phyloP scores from a whole-genome alignment of 1,140 invertebrate species.

The Acyrthosiphon pisum region DNA sequence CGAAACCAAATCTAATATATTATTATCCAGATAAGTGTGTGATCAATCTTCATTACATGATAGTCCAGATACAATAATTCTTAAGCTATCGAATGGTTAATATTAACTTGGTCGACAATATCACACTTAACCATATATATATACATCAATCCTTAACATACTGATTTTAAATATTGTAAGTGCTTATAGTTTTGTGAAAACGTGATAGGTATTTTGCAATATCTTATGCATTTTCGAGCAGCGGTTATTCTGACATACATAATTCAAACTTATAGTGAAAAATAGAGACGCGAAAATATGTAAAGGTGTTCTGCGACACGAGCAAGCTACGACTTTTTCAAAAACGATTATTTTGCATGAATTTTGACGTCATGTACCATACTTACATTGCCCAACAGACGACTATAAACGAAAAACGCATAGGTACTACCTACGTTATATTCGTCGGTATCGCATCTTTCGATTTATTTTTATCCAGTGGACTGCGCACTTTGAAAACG shows the following conservation, averaged over 20 bases:
- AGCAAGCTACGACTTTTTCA: not conserved
- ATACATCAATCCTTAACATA: not conserved
- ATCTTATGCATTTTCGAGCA: not conserved
- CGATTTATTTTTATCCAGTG: not conserved
- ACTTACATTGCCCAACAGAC: not conserved
- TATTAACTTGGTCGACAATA: not conserved
- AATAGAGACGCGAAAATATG: too few species aligned
- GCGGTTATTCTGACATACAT: not conserved
- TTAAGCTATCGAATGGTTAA: too few species aligned
- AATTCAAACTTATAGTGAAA: too few species aligned
- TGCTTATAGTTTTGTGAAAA: not conserved
- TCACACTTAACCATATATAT: not conserved
- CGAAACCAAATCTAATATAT: too few species aligned
- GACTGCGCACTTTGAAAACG: not conserved
- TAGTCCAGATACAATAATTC: too few species aligned
- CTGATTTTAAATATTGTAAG: not conserved
- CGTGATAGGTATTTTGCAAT: not conserved
- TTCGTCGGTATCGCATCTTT: not conserved
- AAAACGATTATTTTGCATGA: not conserved
- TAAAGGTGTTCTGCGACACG: too few species aligned
- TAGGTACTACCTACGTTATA: not conserved
- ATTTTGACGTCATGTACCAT: not conserved
- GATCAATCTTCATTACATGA: too few species aligned
- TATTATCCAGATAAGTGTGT: too few species aligned
- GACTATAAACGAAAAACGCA: not conserved